These are phyloP conservation scores for Sinella curviseta DNA, from an alignment of 1,140 invertebrate species.

Conservation along the genomic window DNA sequence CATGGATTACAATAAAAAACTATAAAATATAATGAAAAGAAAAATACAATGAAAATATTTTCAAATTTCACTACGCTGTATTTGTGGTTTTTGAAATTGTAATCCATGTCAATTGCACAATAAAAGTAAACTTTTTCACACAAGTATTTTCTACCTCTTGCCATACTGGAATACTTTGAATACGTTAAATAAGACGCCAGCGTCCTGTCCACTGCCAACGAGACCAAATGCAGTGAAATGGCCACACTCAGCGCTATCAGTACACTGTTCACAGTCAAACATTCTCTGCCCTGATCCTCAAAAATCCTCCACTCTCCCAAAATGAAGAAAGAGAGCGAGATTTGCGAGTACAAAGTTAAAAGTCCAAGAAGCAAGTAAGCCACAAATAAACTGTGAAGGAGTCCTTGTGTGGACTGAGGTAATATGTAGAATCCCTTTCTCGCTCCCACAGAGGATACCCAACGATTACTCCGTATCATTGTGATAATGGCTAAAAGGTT, in stretches of 20 bases:
- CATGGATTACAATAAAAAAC: too few relatives aligned
- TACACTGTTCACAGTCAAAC: slow-evolving; percentile 40
- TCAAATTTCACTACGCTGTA: too few relatives aligned
- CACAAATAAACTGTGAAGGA: slow-evolving; percentile 44
- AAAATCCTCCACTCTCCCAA: slow-evolving; percentile 42
- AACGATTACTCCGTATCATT: slow-evolving; percentile 37
- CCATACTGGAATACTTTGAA: slow-evolving; percentile 37
- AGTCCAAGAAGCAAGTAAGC: slow-evolving; percentile 41
- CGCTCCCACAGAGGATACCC: slow-evolving; percentile 25
- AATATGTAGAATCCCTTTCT: slow-evolving; percentile 39
- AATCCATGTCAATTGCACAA: too few relatives aligned
- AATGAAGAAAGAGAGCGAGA: slow-evolving; percentile 44
- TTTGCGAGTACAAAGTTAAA: slow-evolving; percentile 46
- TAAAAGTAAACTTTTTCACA: not conserved
- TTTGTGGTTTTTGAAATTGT: too few relatives aligned
- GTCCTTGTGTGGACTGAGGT: slow-evolving; percentile 45
- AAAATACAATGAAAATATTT: not conserved
- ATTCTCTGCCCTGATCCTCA: slow-evolving; percentile 47
- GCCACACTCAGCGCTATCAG: slow-evolving; percentile 40
- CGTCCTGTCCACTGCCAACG: slow-evolving; percentile 44
- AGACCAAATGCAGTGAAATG: slow-evolving; percentile 40
- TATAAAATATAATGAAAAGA: too few relatives aligned
- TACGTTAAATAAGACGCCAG: slow-evolving; percentile 42
- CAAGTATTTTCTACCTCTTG: slow-evolving; percentile 30
- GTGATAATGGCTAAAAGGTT: slow-evolving; percentile 42